Evolutionary conservation across 2,113 vertebrate species (phyloP), one percentile per base, ranked within the genome.

Genomic region (Cinclus mexicanus): DNA sequence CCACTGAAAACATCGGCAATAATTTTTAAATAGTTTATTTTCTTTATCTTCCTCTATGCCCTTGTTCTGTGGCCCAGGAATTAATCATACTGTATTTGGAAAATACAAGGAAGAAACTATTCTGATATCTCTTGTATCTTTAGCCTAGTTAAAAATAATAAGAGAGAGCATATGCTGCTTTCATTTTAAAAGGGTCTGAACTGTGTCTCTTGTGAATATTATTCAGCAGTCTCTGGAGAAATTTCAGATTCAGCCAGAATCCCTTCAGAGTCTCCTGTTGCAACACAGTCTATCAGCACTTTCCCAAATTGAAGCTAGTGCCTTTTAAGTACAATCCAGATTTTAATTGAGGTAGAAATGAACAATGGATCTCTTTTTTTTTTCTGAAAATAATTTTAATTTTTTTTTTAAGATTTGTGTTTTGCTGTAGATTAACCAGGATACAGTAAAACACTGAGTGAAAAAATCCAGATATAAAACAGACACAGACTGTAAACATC

Each of bases 141-240:
- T 92, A 88, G 39, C 63, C 59, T 81, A 80, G 59, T 95, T 90
- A 94, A 96, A 96, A 90, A 83, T 77, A 88, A 83, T 79, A 78
- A 61, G 49, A 77, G 35, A 80, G n/a, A 84, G n/a, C 83, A 94
- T 89, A 84, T 89, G 61, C 49, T 93, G 72, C 76, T 87, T 89
- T 93, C 50, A 63, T 94, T 88, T 90, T 65, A 75, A 68, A 96
- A 68, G 57, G 39, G 29, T 50, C 60, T 89, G 77, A 95, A 64
- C 80, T 93, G 33, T 93, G 64, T 86, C 93, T 94, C 69, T 77
- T 28, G 7, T 23, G 22, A 95, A 81, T 72, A 81, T 94, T 96
- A 81, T 87, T 95, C 87, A 90, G 49, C 85, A 89, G 61, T 90
- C 93, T 70, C 79, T 86, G 60, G 93, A 95, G 89, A 94, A 88